Percentiles rank a stretch among this genome's conserved stretches.
Evolutionary conservation across 2,113 vertebrate species (phyloP).

Genomic region (Grammomys surdaster): DNA sequence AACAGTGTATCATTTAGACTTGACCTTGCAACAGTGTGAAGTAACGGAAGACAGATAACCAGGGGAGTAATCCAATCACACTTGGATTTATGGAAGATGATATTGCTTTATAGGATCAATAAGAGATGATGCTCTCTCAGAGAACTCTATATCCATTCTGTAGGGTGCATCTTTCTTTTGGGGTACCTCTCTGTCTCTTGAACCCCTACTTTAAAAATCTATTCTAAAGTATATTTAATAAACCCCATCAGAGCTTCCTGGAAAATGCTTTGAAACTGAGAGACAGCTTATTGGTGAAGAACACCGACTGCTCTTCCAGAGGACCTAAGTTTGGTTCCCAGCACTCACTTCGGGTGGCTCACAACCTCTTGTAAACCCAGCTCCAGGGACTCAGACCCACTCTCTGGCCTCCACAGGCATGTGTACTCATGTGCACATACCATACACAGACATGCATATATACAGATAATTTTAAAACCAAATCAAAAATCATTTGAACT

Average conservation of each 20-base stretch:
- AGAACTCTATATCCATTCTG: background rate
- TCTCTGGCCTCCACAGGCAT: background rate
- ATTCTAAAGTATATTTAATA: background rate
- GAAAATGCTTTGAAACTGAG: background rate
- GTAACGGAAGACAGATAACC: background rate
- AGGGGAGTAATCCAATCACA: background rate
- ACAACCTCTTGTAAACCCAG: background rate
- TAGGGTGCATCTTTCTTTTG: background rate
- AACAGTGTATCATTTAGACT: background rate
- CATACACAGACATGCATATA: background rate
- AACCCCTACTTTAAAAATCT: background rate
- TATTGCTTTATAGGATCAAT: background rate
- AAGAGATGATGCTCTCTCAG: background rate
- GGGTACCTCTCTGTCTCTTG: background rate
- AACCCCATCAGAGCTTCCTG: background rate
- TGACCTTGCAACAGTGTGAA: background rate
- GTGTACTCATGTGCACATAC: background rate
- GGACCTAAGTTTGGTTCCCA: background rate
- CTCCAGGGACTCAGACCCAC: background rate
- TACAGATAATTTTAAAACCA: background rate
- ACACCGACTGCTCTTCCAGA: background rate
- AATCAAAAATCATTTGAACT: background rate
- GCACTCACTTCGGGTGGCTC: background rate
- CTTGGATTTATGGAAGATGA: background rate
- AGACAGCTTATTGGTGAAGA: background rate